Base-by-base conservation (phyloP, 2,888 invertebrate genomes). In the Agrotis ipsilon region DNA sequence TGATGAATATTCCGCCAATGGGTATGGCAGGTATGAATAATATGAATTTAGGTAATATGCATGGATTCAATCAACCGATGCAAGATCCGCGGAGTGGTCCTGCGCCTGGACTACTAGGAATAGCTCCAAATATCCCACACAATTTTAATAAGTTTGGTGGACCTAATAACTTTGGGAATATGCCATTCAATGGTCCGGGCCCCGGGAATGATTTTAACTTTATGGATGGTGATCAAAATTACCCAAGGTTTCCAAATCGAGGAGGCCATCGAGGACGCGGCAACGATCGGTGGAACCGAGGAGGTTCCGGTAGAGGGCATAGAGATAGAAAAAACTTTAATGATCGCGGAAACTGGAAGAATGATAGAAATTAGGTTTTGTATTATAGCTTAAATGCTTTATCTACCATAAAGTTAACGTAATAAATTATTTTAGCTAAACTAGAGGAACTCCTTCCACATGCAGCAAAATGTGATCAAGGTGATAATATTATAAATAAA, bases 71-170 rank as follows among this genome's bases (percentile, higher is more conserved):
- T 89, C 94, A 94, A 80, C 78, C 93, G 24, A 91, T 96, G 86
- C 89, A 94, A n/a, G 96, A 96, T 81, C 94, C 96, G 39, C 92
- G 96, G 51, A 94, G 93, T 46, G 94, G 96, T 63, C 93, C 96
- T 72, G 85, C 96, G 84, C 97, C 97, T 0, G 97, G 97, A 1
- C 88, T 97, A 43, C 90, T 97, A 81, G 97, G 97, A 16, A 96
- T 97, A 86, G 96, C 96, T 54, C 96, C 96, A 43, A 96, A 96
- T 75, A 94, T 96, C 54, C 96, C 96, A 13, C 96, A 96, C 84
- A 96, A 95, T 86, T 96, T 94, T 74, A 95, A 94, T 70, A 92
- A 92, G 72, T 95, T 92, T 83, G 92, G 92, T 66, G 92, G 91
- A 21, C 92, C 94, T 32, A 94, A 93, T 85, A 96, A 93, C 85